Evolutionary conservation across 2,888 invertebrate species (phyloP), one percentile per base, ranked within the genome.

Genomic region (Oasisia sp.): DNA sequence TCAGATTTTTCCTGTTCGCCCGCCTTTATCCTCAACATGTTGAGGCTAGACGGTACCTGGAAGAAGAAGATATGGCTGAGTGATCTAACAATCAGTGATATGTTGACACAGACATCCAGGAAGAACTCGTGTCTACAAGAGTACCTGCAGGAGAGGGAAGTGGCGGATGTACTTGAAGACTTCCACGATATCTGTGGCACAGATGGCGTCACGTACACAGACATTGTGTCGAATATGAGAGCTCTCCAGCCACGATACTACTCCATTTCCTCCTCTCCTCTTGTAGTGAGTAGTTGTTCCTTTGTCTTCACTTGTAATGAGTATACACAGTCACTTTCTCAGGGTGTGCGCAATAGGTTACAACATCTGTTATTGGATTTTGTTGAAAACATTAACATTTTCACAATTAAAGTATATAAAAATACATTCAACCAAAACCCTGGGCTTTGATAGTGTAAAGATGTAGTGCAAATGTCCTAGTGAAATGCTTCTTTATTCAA

Each of bases 181-280:
- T 94, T 93, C 90, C 19, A 19, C 12, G n/a, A 91, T 44, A 8
- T 44, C 91, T 50, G n/a, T 32, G 38, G 89, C 38, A 56, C 90
- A 32, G 91, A 93, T 12, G 89, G 38, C 11, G 89, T 94, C 74
- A 44, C 94, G 91, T 92, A 93, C 32, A 91, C 92, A 74, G 92
- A 94, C 38, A 92, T 95, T 32, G 92, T 95, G n/a, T 58, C 12
- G 11, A 93, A 93, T 89, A 91, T 95, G 93, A 94, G 94, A 91
- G 93, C 94, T 27, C 93, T 95, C 12, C 94, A 94, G 92, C 95
- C 95, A 19, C 92, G 95, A 93, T 95, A 95, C 92, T 95, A 95
- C 92, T 95, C 95, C 58, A 95, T 95, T 32, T 94, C 95, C 3
- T 95, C 95, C n/a, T 95, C 94, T 12, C 94, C 94, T 12, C 58